A percentile compares a stretch with the other conserved stretches of the same genome.
Evolutionary conservation across 2,888 invertebrate species (phyloP).

Genomic region (Pimpla rufipes): DNA sequence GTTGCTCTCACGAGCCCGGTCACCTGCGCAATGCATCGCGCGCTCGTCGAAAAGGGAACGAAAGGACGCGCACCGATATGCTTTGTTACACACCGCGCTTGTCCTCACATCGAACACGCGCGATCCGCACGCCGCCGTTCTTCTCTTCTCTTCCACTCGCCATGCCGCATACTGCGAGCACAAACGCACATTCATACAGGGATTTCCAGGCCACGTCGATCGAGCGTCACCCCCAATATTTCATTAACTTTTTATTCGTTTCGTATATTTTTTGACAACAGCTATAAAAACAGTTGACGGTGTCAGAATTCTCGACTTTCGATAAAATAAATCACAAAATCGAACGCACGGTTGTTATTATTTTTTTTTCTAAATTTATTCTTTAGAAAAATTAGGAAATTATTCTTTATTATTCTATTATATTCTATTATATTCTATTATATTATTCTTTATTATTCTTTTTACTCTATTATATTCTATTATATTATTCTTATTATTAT

Average conservation of each 20-base stretch:
- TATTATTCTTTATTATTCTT: too few relatives aligned
- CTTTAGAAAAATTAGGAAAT: too few relatives aligned
- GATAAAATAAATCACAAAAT: too few relatives aligned
- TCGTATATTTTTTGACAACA: not conserved
- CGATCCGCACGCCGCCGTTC: not conserved
- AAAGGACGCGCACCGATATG: constrained; percentile 38
- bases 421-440: too few relatives aligned
- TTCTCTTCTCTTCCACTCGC: not conserved
- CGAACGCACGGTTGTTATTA: too few relatives aligned
- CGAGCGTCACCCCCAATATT: not conserved
- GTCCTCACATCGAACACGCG: constrained; percentile 28
- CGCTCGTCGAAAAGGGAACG: constrained; percentile 22
- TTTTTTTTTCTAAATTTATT: too few relatives aligned
- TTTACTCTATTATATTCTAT: too few relatives aligned
- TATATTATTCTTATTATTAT: too few relatives aligned
- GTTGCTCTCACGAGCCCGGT: not conserved
- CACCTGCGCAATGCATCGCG: not conserved
- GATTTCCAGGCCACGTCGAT: not conserved
- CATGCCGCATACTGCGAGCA: not conserved
- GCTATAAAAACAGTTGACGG: too few relatives aligned
- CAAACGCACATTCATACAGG: not conserved
- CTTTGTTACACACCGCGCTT: constrained; percentile 50
- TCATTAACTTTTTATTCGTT: not conserved
- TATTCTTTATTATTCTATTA: too few relatives aligned
- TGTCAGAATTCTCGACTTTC: too few relatives aligned